A percentile compares a stretch with the other conserved stretches of the same genome.
Conservation (phyloP, 2,888 invertebrate genomes). For the Parochlus steinenii region DNA sequence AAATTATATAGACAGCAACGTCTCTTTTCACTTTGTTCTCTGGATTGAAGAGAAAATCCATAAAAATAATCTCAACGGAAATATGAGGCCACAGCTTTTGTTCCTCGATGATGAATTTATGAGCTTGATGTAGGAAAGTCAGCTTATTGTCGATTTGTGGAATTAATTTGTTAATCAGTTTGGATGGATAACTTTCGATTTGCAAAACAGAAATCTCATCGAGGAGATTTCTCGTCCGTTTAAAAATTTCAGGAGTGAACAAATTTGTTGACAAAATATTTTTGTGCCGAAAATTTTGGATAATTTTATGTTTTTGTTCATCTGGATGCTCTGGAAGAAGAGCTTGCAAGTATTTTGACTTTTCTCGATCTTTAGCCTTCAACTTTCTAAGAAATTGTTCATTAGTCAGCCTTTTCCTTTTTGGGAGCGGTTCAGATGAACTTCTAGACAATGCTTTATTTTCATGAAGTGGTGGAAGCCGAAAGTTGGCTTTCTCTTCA, state of each 20-base stretch:
- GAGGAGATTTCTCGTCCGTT: constrained; percentile 8
- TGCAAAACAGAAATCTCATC: constrained; percentile 7
- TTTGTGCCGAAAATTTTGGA: constrained; percentile 18
- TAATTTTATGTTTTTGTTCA: constrained; percentile 21
- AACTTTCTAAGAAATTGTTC: constrained; percentile 22
- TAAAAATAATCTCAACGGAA: constrained; percentile 27
- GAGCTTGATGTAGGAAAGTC: constrained; percentile 21
- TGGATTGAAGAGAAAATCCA: constrained; percentile 29
- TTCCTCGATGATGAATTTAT: constrained; percentile 25
- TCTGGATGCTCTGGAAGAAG: constrained; percentile 26
- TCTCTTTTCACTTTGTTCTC: constrained; percentile 20
- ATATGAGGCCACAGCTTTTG: constrained; percentile 29
- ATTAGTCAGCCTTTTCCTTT: constrained; percentile 15
- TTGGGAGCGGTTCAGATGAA: constrained; percentile 1
- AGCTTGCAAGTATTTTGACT: constrained; percentile 22
- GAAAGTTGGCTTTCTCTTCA: constrained; percentile 9
- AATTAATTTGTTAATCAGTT: constrained; percentile 25
- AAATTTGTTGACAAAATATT: not conserved
- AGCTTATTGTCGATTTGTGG: constrained; percentile 21
- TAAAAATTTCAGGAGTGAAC: constrained; percentile 1
- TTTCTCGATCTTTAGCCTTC: constrained; percentile 15
- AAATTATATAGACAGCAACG: constrained; percentile 25
- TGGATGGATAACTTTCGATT: constrained; percentile 22
- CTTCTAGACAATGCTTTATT: not conserved
- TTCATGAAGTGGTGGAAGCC: constrained; percentile 7